Evolutionary conservation across 2,797 vertebrate genomes (phyloP), one percentile per base, ranked within the genome.

Genomic region (Lagodon rhomboides): DNA sequence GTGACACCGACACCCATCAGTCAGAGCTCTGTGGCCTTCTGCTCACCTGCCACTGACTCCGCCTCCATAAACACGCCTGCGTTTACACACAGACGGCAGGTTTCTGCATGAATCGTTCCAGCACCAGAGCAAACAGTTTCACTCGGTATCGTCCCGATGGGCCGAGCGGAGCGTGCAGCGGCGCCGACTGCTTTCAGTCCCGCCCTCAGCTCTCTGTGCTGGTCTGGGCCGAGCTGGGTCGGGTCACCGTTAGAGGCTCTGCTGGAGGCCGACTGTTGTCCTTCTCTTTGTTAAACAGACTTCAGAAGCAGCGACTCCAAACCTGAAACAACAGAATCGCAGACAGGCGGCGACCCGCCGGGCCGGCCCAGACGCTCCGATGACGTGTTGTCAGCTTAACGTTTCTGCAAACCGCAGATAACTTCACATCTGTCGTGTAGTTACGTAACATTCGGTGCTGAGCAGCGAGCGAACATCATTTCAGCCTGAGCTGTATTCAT

Each of bases 101-200:
- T 71, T 70, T 46, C 44, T 4, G 46, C 72, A 59, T 79, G 70
- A 73, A 79, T 84, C 68, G 46, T 47, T 22, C 22, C 43, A 38
- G 58, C 72, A 73, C 34, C 75, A 51, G 25, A 66, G 55, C 60
- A 23, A 77, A 30, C 47, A 96, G 96, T 96, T 96, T 97, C 96
- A 96, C 95, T 94, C 93, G 95, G 96, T 95, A 96, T 97, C 96
- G 96, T 95, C 95, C 96, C 96, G 96, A 96, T 95, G 96, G 96
- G 95, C 95, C 94, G 95, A 96, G 95, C 94, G 92, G 94, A 95
- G 96, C 96, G 96, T 97, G 97, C 97, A 96, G 96, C 97, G 95
- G 94, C 96, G 93, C 94, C 96, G 96, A 96, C 97, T 93, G 94
- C 94, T 96, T 97, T 97, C 96, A 97, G 97, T 97, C 96, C 96